A percentile compares a stretch with the other conserved stretches of the same genome.
These are phyloP conservation scores for Grammomys dolichurus DNA, from an alignment of 2,113 vertebrate species.

Conservation along the genomic window DNA sequence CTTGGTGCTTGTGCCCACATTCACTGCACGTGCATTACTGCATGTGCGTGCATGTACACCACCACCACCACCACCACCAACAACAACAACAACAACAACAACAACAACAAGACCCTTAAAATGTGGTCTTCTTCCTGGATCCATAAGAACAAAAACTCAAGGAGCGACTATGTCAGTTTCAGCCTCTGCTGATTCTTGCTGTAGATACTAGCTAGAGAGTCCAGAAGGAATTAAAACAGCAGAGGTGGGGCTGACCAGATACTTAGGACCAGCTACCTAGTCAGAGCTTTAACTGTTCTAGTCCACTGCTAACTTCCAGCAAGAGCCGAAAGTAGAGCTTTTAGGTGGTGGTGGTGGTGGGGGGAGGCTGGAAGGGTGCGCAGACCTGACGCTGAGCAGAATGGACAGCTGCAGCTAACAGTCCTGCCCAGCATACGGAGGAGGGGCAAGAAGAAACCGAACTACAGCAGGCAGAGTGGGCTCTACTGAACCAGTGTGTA, in stretches of 20 bases:
- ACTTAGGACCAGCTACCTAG: not conserved
- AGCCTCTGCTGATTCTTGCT: not conserved
- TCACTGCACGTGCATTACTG: too few relatives aligned
- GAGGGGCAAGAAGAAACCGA: not conserved
- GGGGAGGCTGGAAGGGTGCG: not conserved
- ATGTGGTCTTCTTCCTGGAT: not conserved
- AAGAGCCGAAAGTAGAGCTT: not conserved
- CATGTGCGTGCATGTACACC: rapidly evolving
- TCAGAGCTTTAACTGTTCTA: not conserved
- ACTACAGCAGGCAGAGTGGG: not conserved
- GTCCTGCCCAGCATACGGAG: not conserved
- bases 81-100: too few relatives aligned
- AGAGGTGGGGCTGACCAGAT: not conserved
- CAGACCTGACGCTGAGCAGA: not conserved
- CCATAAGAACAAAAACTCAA: not conserved
- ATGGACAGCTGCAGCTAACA: not conserved
- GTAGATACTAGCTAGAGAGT: rapidly evolving
- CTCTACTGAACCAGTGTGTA: not conserved
- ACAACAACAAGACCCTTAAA: not conserved
- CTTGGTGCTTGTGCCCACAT: too few relatives aligned
- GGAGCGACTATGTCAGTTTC: not conserved
- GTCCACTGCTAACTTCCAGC: not conserved
- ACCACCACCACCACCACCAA: too few relatives aligned
- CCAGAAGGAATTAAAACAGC: not conserved
- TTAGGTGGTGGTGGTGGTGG: too few relatives aligned